Base-by-base conservation (phyloP, 2,113 vertebrate species). In the Pomatostomus ruficeps region DNA sequence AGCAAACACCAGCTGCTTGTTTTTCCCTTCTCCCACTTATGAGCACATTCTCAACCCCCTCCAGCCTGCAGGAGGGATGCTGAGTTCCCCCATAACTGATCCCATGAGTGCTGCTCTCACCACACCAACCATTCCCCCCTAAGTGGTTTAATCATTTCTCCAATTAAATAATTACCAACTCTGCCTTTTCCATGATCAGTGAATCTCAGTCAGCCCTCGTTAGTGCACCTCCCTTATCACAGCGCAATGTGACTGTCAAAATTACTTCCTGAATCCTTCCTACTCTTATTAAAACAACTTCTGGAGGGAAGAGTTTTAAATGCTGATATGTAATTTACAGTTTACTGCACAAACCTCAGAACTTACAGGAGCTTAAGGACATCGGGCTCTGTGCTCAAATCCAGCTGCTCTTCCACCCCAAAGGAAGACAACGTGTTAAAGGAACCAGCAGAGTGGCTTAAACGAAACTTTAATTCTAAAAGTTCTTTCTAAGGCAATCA, bases 141-240 rank as follows among this genome's bases (percentile, higher is more conserved):
- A 10, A 10, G 15, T 78, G 48, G 57, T 45, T 90, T 85, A 36
- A 74, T 71, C 70, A 43, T 72, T 35, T 43, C 89, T 49, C 54
- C 25, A 3, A 83, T 79, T 14, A 85, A 91, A 78, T 65, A 91
- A 85, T 91, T 52, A 76, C 48, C 89, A 82, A 6, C 76, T 85
- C 72, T 65, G 15, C 66, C 73, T 93, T 66, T 43, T 33, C 54
- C 17, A 25, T 54, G 36, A 95, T 76, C 77, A 58, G 23, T 52
- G 62, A 65, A 57, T 82, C 89, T 91, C 87, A 72, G 35, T 43
- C 74, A 95, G 55, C n/a, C 33, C 54, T 89, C 80, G 42, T 91
- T 38, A 89, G 36, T 12, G n/a, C 9, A 78, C 73, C 66, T 67
- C 58, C 71, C 90, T 79, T 73, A 85, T 48, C 52, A 71, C 2